These are phyloP conservation scores for Macquaria australasica DNA, from an alignment of 2,113 vertebrate species.

Conservation along the genomic window DNA sequence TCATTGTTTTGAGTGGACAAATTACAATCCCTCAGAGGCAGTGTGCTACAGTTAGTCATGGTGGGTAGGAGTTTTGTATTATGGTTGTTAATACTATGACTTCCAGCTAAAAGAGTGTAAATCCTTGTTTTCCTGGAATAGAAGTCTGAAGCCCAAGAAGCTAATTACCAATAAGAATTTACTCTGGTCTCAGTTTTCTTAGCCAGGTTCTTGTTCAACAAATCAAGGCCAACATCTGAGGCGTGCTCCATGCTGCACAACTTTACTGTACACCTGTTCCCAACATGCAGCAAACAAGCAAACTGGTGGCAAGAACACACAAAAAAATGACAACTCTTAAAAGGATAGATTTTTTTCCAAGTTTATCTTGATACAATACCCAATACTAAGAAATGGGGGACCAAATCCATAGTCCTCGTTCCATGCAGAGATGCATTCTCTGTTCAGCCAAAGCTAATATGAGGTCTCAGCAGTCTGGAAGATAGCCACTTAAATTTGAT, in stretches of 20 bases:
- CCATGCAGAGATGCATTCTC: neutral
- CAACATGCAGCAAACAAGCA: neutral
- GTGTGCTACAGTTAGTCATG: constrained; percentile 15
- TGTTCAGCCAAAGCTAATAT: too few species aligned
- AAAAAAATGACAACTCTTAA: neutral
- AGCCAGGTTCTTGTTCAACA: neutral
- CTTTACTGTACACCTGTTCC: neutral
- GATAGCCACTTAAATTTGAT: too few species aligned
- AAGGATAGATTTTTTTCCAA: neutral
- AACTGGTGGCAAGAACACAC: neutral
- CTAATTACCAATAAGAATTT: neutral
- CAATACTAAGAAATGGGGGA: neutral
- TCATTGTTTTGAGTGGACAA: constrained; percentile 6
- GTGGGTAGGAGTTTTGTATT: constrained; percentile 5
- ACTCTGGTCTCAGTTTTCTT: neutral
- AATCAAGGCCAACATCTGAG: neutral
- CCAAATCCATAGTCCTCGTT: neutral
- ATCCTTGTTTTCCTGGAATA: neutral
- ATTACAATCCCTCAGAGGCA: constrained; percentile 12
- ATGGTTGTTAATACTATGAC: neutral
- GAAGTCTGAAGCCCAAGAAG: neutral
- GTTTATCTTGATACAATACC: neutral
- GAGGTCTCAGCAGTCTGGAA: neutral
- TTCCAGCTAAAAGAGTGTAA: neutral
- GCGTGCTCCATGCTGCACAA: neutral